Percentiles rank a stretch among this genome's conserved stretches.
Evolutionary conservation across 2,113 vertebrate species (phyloP).

Genomic region (Brachyhypopomus gauderio): DNA sequence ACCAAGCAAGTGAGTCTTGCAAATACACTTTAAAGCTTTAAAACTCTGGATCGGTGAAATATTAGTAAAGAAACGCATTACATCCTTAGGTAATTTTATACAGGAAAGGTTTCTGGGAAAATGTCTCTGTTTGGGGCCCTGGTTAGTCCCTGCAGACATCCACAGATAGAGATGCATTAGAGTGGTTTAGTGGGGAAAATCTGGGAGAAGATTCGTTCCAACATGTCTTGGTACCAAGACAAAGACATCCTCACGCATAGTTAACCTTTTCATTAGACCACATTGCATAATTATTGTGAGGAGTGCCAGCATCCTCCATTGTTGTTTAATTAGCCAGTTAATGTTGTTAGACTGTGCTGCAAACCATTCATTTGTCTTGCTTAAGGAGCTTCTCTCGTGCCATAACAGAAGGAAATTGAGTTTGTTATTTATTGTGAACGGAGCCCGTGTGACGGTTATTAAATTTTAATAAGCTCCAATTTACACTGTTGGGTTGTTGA

Average conservation of each 20-base stretch:
- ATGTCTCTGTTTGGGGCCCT: not conserved
- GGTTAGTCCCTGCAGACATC: not conserved
- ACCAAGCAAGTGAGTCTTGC: not conserved
- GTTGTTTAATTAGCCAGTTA: conserved; percentile 83
- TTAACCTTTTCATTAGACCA: conserved; percentile 75
- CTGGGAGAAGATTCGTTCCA: conserved; percentile 37
- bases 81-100: conserved; percentile 6
- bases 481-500: conserved; percentile 58
- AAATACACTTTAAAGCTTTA: not conserved
- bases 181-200: conserved; percentile 57
- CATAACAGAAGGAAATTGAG: conserved; percentile 71
- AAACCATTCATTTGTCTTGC: conserved; percentile 80
- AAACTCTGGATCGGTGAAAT: not conserved
- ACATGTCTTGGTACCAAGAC: conserved; percentile 40
- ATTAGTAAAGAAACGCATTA: conserved; percentile 1
- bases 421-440: conserved; percentile 75
- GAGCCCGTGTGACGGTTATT: conserved; percentile 66
- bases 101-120: conserved; percentile 5
- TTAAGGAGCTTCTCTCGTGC: conserved; percentile 71
- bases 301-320: conserved; percentile 70
- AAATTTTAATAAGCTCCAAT: conserved; percentile 72
- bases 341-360: conserved; percentile 77
- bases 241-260: conserved; percentile 64
- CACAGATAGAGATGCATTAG: conserved; percentile 34
- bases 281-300: conserved; percentile 68